Percentiles rank a stretch among this genome's conserved stretches.
Evolutionary conservation across 2,113 vertebrate genomes (phyloP).

Genomic region (Fukomys damarensis): DNA sequence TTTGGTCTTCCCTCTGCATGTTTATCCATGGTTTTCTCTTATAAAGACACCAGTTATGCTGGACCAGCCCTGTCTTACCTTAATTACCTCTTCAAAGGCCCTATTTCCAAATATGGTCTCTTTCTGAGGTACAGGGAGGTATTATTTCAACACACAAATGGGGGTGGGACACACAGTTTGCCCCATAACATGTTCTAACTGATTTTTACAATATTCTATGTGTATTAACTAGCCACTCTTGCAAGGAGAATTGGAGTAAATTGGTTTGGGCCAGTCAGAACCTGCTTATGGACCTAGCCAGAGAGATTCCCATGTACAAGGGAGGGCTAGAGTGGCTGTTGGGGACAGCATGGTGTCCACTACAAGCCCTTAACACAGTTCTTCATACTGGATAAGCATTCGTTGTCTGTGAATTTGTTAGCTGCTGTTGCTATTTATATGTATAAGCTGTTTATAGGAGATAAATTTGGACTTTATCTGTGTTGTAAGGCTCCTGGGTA

Average conservation of each 20-base stretch:
- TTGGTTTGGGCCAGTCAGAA: background rate
- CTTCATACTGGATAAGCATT: background rate
- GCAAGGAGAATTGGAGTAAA: background rate
- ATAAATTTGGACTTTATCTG: background rate
- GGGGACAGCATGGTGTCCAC: rapidly evolving
- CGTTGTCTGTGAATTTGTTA: background rate
- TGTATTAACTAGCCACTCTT: background rate
- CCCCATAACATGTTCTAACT: background rate
- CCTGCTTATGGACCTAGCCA: background rate
- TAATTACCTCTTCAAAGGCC: background rate
- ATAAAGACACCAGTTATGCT: background rate
- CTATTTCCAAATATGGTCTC: background rate
- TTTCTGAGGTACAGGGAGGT: background rate
- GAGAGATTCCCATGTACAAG: background rate
- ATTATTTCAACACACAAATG: background rate
- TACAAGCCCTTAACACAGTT: background rate
- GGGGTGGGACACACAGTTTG: background rate
- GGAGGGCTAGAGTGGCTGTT: background rate
- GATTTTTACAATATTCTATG: background rate
- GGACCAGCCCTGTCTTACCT: background rate
- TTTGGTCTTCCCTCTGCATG: background rate
- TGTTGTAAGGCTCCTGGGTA: background rate
- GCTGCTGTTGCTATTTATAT: background rate
- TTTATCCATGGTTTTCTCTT: background rate
- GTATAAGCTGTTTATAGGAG: background rate